Evolutionary conservation across 2,113 vertebrate species (phyloP).

Genomic region (Fukomys damarensis): DNA sequence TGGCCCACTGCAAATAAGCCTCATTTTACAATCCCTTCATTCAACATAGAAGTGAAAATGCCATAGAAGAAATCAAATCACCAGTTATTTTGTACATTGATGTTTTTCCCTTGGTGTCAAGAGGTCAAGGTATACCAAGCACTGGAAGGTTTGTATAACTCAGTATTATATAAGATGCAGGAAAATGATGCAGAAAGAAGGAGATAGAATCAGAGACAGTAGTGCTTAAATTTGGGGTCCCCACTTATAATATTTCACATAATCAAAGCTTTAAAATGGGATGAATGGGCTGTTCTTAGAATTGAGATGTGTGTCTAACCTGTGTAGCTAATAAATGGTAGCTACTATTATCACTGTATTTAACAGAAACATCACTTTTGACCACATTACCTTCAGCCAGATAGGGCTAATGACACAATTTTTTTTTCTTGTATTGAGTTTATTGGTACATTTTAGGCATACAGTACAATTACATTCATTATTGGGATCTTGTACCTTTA

Average conservation of each 20-base stretch:
- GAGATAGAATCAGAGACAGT: not conserved
- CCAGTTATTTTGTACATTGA: not conserved
- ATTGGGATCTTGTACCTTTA: too few species aligned
- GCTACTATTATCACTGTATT: not conserved
- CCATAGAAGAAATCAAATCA: not conserved
- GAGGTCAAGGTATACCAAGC: not conserved
- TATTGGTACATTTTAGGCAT: too few species aligned
- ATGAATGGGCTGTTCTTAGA: not conserved
- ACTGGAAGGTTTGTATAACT: not conserved
- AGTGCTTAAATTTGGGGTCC: not conserved
- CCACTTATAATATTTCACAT: not conserved
- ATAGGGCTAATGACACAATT: not conserved
- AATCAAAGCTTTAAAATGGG: not conserved
- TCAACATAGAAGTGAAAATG: not conserved
- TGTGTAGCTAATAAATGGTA: not conserved
- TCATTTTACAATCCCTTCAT: not conserved
- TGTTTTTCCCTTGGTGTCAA: not conserved
- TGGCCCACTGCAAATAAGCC: not conserved
- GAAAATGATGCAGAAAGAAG: not conserved
- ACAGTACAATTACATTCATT: too few species aligned
- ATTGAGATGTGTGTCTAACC: not conserved
- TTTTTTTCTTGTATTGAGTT: too few species aligned
- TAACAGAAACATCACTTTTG: not conserved
- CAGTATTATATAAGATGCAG: not conserved
- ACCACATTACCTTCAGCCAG: constrained; percentile 41